Base-by-base conservation (phyloP, 1,140 invertebrate species). In the Trichonephila inaurata region DNA sequence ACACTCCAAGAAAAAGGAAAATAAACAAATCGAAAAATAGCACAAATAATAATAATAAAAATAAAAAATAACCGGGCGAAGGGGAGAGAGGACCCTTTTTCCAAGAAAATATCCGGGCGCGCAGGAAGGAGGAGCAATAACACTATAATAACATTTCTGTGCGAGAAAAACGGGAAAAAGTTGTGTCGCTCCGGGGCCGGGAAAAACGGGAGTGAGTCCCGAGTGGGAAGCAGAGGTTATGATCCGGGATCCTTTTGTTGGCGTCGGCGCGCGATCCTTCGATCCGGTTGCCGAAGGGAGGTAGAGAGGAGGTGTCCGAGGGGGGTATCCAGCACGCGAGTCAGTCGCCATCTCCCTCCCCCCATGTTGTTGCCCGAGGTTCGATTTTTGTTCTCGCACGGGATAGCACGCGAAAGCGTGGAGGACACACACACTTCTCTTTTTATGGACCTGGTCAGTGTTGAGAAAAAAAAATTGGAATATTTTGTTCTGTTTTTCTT, bases 201-300 rank as follows among this genome's bases (percentile, higher is more conserved):
- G 82, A 91, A 91, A 91, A 81, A 72, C 77, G 89, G 82, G 77
- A 83, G 51, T 82, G 60, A 90, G 82, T 83, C 82, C 77, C 89
- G 69, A 51, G 33, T 51, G 89, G 89, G 89, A 91, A 91, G 89
- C 89, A 91, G 82, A 91, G 89, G 89, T 91, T 91, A 91, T 91
- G 89, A 91, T 91, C 89, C 89, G 33, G 89, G 89, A 83, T 40
- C 62, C 89, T 83, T 77, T 77, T 91, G 69, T 91, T 66, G 72
- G 69, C 64, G 89, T 60, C 89, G 89, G 89, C 89, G 89, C 44
- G 72, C 62, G 89, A 77, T 77, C 72, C 77, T 91, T 91, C 89
- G 89, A 91, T 83, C 89, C 72, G 72, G 72, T 77, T 19, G 24
- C 28, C 18, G 72, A 28, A 28, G 28, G 7, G 44, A 33, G 51